Base-by-base conservation (phyloP, 2,113 vertebrate species). In the Xerus inauris region DNA sequence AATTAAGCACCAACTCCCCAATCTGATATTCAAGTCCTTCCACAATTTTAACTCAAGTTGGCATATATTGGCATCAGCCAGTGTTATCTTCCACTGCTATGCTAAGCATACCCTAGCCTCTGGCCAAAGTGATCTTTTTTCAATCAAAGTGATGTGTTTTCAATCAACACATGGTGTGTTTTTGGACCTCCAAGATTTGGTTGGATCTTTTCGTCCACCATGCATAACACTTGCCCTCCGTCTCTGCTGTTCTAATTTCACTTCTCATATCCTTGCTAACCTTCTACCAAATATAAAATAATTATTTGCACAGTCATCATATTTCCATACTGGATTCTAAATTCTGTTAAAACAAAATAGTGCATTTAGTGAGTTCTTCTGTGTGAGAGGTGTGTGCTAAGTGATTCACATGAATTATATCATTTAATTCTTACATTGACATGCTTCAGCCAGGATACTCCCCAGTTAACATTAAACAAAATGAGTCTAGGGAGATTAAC, bases 291-390 rank as follows among this genome's bases (percentile, higher is more conserved):
- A 86, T 65, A 10, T 80, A 16, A 57, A n/a, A 35, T 38, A 38
- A 40, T 83, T 79, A 92, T 59, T 69, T 67, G 32, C 51, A 19
- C 76, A 67, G 11, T 69, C 62, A 80, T 67, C 40, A 14, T 71
- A 57, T 73, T 96, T 94, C 32, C n/a, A 35, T 69, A 35, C 30
- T 64, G 59, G 64, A 94, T 75, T 93, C 71, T 84, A 87, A 96
- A 89, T 93, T 80, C 83, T 69, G 32, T 59, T 93, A 72, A 85
- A 71, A 90, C 9, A 40, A 94, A 89, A 89, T 75, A 82, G 42
- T 91, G 35, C n/a, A 67, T 81, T 92, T 49, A 64, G n/a, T 72
- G 94, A 91, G 40, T 40, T 38, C 8, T 45, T 69, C 38, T 84
- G n/a, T 32, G 45, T 88, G 82, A n/a, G 9, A 64, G 14, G 6